A percentile compares a stretch with the other conserved stretches of the same genome.
phyloP scores from a whole-genome alignment of 2,113 vertebrate genomes.

The Murina feae region DNA sequence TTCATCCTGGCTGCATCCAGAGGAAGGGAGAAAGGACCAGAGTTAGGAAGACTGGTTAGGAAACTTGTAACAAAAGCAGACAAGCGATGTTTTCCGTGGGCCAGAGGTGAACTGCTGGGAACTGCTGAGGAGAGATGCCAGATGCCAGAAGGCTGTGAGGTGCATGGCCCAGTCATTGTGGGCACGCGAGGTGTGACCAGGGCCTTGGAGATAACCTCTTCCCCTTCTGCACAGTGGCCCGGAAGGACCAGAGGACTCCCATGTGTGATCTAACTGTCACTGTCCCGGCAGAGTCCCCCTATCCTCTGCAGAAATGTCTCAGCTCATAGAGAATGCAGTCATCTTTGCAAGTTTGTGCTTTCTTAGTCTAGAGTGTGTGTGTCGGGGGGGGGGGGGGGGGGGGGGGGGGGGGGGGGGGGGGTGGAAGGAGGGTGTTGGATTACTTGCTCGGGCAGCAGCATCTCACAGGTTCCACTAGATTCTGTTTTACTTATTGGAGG shows the following conservation, averaged over 20 bases:
- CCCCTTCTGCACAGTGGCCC: too few species aligned
- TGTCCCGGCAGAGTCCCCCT: neutral
- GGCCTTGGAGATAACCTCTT: neutral
- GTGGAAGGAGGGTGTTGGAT: too few species aligned
- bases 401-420: too few species aligned
- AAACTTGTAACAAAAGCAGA: neutral
- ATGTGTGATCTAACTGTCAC: neutral
- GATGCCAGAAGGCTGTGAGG: too few species aligned
- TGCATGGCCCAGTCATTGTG: neutral
- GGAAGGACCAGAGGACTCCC: neutral
- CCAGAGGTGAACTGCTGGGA: neutral
- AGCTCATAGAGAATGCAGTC: neutral
- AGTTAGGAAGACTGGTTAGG: neutral
- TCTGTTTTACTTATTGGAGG: conserved; percentile 26
- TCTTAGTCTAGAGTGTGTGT: neutral
- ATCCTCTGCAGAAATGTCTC: neutral
- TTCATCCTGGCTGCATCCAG: neutral
- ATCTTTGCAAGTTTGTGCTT: neutral
- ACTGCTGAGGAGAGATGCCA: too few species aligned
- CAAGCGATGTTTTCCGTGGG: neutral
- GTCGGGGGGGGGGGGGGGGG: too few species aligned
- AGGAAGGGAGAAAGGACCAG: neutral
- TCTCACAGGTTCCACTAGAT: neutral
- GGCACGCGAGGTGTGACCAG: neutral
- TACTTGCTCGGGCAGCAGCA: neutral